Conservation (phyloP, 2,797 vertebrate species). For the Adelosebastes latens region DNA sequence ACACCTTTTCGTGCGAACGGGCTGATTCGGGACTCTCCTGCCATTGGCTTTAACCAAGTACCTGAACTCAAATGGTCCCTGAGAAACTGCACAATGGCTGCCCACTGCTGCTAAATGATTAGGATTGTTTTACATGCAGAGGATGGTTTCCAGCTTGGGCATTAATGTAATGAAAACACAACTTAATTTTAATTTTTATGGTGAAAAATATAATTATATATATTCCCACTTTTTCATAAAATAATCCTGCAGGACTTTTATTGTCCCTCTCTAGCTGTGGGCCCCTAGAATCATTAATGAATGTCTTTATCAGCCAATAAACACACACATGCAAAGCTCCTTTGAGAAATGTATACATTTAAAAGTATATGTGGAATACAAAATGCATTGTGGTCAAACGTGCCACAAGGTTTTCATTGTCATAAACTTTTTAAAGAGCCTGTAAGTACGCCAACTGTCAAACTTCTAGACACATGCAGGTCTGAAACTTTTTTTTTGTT, state of each 20-base stretch:
- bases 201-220: background rate
- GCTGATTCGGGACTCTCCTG: background rate
- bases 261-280: background rate
- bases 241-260: background rate
- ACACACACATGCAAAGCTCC: background rate
- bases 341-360: background rate
- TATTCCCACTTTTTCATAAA: background rate
- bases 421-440: background rate
- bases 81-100: background rate
- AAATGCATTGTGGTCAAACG: background rate
- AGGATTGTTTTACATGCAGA: background rate
- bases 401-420: constrained; percentile 5
- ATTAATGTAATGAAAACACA: background rate
- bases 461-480: background rate
- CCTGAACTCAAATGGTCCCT: background rate
- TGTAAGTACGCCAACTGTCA: constrained; percentile 4
- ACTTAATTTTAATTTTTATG: background rate
- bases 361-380: background rate
- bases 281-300: background rate
- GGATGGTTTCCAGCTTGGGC: background rate
- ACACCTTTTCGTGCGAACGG: too few relatives aligned
- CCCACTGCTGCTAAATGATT: background rate
- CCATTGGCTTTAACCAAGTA: background rate
- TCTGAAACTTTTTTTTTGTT: background rate
- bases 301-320: background rate